Conservation (phyloP, 2,797 vertebrate genomes). For the Spondyliosoma cantharus region DNA sequence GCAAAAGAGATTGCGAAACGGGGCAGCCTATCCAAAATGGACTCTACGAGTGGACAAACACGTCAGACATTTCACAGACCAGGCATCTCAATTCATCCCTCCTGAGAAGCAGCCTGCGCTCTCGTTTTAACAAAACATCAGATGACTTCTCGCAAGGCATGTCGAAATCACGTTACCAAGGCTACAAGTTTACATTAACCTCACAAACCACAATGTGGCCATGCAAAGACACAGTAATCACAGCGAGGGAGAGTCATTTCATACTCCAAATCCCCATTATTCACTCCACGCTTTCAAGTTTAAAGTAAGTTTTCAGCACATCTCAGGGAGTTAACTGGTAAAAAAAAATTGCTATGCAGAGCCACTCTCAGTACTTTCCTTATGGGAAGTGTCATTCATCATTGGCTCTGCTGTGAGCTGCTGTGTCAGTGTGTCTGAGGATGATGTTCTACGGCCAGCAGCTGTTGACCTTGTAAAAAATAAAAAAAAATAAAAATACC, state of each 20-base stretch:
- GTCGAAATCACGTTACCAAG: constrained; percentile 43
- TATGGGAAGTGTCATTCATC: constrained; percentile 57
- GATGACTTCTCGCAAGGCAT: constrained; percentile 18
- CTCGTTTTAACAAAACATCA: constrained; percentile 34
- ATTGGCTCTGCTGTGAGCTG: constrained; percentile 48
- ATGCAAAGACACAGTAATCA: constrained; percentile 42
- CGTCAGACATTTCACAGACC: constrained; percentile 23
- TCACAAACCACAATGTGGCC: constrained; percentile 43
- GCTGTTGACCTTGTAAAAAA: constrained; percentile 49
- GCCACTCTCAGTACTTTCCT: constrained; percentile 31
- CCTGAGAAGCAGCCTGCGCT: constrained; percentile 18
- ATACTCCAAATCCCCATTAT: constrained; percentile 38
- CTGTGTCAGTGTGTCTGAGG: constrained; percentile 61
- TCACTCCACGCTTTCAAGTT: constrained; percentile 45
- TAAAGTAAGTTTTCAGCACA: constrained; percentile 42
- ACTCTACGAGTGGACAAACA: constrained; percentile 35
- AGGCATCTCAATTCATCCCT: constrained; percentile 1
- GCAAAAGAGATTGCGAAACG: constrained; percentile 33
- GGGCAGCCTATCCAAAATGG: constrained; percentile 35
- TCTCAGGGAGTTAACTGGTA: constrained; percentile 33
- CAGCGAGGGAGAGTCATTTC: constrained; percentile 38
- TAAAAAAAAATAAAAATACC: not conserved
- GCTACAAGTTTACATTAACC: constrained; percentile 47
- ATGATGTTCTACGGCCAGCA: constrained; percentile 41
- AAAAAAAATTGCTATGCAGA: constrained; percentile 51